Base-by-base conservation (phyloP, 1,140 invertebrate species). In the Oreohelix idahoensis region DNA sequence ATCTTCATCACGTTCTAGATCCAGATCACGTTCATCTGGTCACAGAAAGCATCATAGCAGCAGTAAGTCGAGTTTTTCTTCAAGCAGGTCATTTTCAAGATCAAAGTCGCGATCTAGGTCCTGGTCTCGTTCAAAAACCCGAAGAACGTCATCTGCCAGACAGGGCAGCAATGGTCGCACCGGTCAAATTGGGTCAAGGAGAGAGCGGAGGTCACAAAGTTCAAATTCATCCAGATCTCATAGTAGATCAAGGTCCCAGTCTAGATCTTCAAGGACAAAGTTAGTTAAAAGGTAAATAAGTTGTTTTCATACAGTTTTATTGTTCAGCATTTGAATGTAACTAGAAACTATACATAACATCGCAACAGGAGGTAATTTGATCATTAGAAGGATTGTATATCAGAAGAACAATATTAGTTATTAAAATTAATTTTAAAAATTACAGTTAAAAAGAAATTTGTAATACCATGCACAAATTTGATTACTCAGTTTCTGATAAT, bases 231-330 rank as follows among this genome's bases (percentile, higher is more conserved):
- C 89, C 49, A 77, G 83, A 35, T 89, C 86, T 53, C 82, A 76
- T 20, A 86, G 81, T 35, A 84, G 78, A 51, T 85, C 79, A 58
- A 83, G 85, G 32, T 89, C 86, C 70, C 89, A 83, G 29, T 86
- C 83, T 58, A 29, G 32, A 39, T 35, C 79, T 71, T 93, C 92
- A 20, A 88, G 90, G 66, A 90, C 92, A 42, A 87, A 91, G 36
- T 84, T 84, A 13, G n/a, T 20, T 26, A 70, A 45, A 29, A 79
- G 77, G 77, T 79, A 53, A 32, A 17, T 66, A 32, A 2, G 2
- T 13, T 66, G 23, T 45, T 8, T 45, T 45, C 42, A 45, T 45
- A 45, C 5, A 45, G 5, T 45, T 45, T 15, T 45, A 15, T 45
- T 45, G 42, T 45, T 45, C 15, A 45, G 15, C 15, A 8, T 45